Evolutionary conservation across 2,888 invertebrate genomes (phyloP).

Genomic region (Trimorus sp.): DNA sequence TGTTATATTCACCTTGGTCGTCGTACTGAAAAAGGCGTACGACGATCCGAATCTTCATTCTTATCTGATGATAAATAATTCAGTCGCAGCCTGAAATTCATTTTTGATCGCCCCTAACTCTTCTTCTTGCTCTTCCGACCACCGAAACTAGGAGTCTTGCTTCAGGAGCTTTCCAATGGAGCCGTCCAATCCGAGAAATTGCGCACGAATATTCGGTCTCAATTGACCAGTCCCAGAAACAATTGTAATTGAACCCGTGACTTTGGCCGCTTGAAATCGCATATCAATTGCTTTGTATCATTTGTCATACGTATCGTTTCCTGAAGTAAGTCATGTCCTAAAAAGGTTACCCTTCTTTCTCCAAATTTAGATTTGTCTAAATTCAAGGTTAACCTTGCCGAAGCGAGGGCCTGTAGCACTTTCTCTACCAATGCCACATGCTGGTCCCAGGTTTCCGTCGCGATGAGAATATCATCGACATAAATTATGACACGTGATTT

Average conservation of each 20-base stretch:
- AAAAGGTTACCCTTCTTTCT: background rate
- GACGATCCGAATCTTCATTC: background rate
- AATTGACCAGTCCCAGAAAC: conserved; percentile 15
- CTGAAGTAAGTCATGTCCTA: background rate
- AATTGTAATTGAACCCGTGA: conserved; percentile 2
- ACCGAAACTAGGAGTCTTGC: background rate
- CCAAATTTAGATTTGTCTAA: conserved; percentile 7
- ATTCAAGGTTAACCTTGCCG: conserved; percentile 2
- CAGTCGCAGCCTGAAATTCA: background rate
- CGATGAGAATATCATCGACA: conserved; percentile 3
- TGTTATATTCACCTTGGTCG: background rate
- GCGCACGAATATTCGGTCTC: background rate
- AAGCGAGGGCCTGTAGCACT: background rate
- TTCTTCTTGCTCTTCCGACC: background rate
- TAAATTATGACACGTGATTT: background rate
- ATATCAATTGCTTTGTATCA: background rate
- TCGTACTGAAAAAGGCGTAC: background rate
- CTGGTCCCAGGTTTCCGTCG: background rate
- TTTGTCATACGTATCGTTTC: conserved; percentile 2
- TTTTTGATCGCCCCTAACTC: background rate
- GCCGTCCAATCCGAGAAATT: background rate
- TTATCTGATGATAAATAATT: background rate
- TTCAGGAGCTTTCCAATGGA: background rate
- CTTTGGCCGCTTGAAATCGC: background rate
- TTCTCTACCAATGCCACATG: background rate